Base-by-base conservation (phyloP, 2,888 invertebrate species). In the Neocrepidodera transversa region DNA sequence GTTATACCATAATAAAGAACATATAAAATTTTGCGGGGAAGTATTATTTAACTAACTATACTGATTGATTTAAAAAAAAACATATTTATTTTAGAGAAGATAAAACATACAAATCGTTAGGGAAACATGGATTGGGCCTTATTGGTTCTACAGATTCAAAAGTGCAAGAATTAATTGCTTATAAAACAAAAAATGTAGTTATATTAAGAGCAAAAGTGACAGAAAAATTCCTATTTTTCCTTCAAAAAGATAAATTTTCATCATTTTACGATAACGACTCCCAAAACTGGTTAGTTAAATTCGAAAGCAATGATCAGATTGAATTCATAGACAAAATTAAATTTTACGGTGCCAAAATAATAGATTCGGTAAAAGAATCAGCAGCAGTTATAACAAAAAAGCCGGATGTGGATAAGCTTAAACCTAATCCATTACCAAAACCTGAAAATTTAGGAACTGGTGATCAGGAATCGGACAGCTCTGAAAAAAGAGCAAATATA, bases 51-150 rank as follows among this genome's bases (percentile, higher is more conserved):
- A n/a, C n/a, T n/a, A n/a, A n/a, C n/a, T n/a, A n/a, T n/a, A n/a
- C n/a, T n/a, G n/a, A n/a, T n/a, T n/a, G n/a, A n/a, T n/a, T n/a
- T n/a, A n/a, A n/a, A n/a, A n/a, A n/a, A n/a, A n/a, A n/a, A n/a
- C n/a, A n/a, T n/a, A 38, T 58, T 54, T 10, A 28, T 71, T 71
- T 62, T 58, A 80, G 80, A 50, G 59, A 71, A 2, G 70, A 78
- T 47, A 69, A 73, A 47, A 71, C 72, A 32, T 76, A 77, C 50
- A 69, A 67, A 11, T 50, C 69, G 1, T 63, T 77, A 42, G 82
- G 82, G 2, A 80, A 79, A 71, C 76, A 80, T 59, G 82, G 82
- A 14, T 67, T 82, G 49, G 82, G 82, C 1, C 63, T 82, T 28
- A 81, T 86, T 49, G 76, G 74, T 8, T 69, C 71, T 43, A 60